Evolutionary conservation across 2,888 invertebrate species (phyloP), one percentile per base, ranked within the genome.

Genomic region (Lymantria dispar): DNA sequence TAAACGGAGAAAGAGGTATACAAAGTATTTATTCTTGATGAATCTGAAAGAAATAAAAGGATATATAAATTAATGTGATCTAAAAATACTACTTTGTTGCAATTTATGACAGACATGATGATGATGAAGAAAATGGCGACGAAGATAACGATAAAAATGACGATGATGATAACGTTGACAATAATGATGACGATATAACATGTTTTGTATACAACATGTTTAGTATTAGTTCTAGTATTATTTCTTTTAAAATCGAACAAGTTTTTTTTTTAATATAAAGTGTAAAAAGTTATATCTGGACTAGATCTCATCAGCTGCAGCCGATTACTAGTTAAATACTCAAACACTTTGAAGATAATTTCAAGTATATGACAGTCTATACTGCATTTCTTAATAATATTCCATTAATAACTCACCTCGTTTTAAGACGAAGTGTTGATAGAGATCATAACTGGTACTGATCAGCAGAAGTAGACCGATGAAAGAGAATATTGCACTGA

Each of bases 1-100:
- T 84, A 82, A 0, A 86, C 54, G 0, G 91, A 91, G 62, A 91
- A 91, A 8, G 64, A 70, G 10, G 70, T 55, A 29, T 58, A 73
- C 0, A 81, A 41, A 2, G 55, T 54, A 33, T 62, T 76, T 2
- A 65, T 38, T 33, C 63, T 48, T 43, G 66, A 56, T 7, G 69
- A 44, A 52, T 64, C 80, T 80, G 47, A 39, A 43, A 33, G 42
- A 29, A 43, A 33, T 12, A 8, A 13, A 9, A 15, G 15, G 22
- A 22, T 36, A 36, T 36, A 36, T 11, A 33, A 11, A 38, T 8
- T 38, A 38, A 10, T 33, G 33, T 33, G 7, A 33, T 10, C 33
- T 33, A 33, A 8, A 33, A 10, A 33, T 33, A 33, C 10, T 33
- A 33, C 10, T 8, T 8, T 8, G 10, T 33, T 8, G 33, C 10